A percentile compares a stretch with the other conserved stretches of the same genome.
Conservation (phyloP, 64 coral and sea anemone species). For the Porites australiensis region DNA sequence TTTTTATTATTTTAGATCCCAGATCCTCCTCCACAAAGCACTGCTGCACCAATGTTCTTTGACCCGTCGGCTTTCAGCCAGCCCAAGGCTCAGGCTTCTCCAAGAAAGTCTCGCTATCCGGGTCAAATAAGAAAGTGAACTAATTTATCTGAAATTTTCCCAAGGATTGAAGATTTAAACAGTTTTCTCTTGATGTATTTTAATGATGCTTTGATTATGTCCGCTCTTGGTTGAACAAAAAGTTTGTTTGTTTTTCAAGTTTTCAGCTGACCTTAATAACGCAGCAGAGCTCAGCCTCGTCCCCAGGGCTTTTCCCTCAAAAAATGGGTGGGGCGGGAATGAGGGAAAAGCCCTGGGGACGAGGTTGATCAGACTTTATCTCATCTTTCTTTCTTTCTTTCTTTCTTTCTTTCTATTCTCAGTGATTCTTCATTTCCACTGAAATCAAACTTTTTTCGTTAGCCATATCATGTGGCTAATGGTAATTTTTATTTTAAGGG, state of each 20-base stretch:
- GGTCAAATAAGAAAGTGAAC: constrained; percentile 20
- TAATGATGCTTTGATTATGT: not conserved
- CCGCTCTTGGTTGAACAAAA: not conserved
- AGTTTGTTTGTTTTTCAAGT: not conserved
- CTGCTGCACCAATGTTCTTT: constrained; percentile 3
- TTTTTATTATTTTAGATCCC: not conserved
- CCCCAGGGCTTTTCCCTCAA: no score
- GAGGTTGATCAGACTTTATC: no score
- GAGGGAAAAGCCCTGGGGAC: no score
- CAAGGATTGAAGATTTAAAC: constrained; percentile 17
- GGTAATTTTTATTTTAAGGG: not conserved
- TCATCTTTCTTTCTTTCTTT: not conserved
- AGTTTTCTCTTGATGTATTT: not conserved
- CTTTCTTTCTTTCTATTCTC: not conserved
- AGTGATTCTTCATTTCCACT: no score
- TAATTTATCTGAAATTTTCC: not conserved
- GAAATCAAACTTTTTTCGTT: no score
- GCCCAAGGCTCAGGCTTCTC: not conserved
- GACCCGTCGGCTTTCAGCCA: constrained; percentile 23
- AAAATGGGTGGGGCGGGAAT: no score
- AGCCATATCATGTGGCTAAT: no score
- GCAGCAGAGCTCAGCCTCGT: no score
- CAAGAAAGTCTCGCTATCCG: constrained; percentile 40
- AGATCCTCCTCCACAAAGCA: constrained; percentile 11
- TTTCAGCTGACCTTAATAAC: not conserved